Evolutionary conservation across 2,888 invertebrate species (phyloP).

Genomic region (Deilephila porcellus): DNA sequence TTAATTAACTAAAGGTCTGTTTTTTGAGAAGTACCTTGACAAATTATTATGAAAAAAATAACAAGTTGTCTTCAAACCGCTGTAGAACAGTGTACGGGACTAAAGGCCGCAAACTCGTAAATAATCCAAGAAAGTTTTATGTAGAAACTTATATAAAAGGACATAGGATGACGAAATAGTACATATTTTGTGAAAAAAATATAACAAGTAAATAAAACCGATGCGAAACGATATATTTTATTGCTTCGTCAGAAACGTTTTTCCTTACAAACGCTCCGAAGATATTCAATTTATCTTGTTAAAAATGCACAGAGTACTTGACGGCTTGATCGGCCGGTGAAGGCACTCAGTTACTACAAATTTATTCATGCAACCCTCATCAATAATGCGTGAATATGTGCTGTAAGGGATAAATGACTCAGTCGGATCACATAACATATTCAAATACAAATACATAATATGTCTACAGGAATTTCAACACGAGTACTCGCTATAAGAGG

Average conservation of each 20-base stretch:
- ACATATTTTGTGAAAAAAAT: not conserved
- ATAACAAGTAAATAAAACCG: not conserved
- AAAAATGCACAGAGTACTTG: conserved; percentile 14
- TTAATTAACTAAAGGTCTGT: too few species aligned
- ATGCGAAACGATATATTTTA: not conserved
- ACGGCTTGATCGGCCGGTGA: conserved; percentile 8
- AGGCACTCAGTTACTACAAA: conserved; percentile 5
- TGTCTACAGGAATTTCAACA: not conserved
- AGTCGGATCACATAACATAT: conserved; percentile 8
- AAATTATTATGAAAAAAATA: too few species aligned
- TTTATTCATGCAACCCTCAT: conserved; percentile 18
- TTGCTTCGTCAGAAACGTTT: not conserved
- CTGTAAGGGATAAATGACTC: conserved; percentile 6
- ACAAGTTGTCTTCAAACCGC: too few species aligned
- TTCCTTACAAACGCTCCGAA: not conserved
- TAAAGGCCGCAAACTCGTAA: too few species aligned
- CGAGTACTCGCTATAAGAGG: not conserved
- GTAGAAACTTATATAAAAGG: too few species aligned
- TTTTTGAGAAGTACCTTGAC: too few species aligned
- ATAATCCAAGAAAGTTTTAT: too few species aligned
- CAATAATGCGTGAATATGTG: conserved; percentile 7
- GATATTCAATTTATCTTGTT: conserved; percentile 1
- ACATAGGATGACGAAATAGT: too few species aligned
- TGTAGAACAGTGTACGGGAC: too few species aligned
- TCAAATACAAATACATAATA: conserved; percentile 11